Conservation (phyloP, 2,888 invertebrate species). For the Drosophila fulvimacula region DNA sequence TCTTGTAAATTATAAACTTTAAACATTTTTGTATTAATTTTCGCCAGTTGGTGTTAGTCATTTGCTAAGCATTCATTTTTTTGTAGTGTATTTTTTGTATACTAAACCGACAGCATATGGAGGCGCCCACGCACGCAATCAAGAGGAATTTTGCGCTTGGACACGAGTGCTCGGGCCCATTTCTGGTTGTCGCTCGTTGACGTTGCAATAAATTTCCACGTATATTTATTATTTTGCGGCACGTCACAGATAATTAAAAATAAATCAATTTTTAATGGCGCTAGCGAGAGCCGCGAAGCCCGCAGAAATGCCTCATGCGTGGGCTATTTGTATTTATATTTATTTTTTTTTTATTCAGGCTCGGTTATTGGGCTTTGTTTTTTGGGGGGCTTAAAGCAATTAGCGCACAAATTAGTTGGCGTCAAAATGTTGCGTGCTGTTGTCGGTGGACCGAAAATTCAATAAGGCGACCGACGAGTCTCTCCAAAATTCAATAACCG, state of each 20-base stretch:
- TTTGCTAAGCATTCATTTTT: neutral
- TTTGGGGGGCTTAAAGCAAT: slow-evolving; percentile 58
- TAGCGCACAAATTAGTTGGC: slow-evolving; percentile 65
- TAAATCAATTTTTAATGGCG: slow-evolving; percentile 81
- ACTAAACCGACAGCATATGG: slow-evolving; percentile 13
- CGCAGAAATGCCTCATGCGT: slow-evolving; percentile 19
- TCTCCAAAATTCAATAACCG: slow-evolving; percentile 50
- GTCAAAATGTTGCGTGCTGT: slow-evolving; percentile 60
- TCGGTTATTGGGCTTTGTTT: slow-evolving; percentile 17
- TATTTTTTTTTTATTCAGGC: neutral
- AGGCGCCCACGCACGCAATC: slow-evolving; percentile 47
- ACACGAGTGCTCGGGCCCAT: slow-evolving; percentile 48
- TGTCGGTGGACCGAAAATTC: slow-evolving; percentile 47
- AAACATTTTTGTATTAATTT: no score
- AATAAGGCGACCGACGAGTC: slow-evolving; percentile 46
- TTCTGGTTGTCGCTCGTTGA: slow-evolving; percentile 71
- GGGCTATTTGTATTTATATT: slow-evolving; percentile 7
- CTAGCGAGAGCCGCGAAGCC: slow-evolving; percentile 32
- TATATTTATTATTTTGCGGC: slow-evolving; percentile 82
- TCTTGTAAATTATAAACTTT: no score
- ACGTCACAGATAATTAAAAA: slow-evolving; percentile 83
- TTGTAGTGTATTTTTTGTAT: neutral
- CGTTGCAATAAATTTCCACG: slow-evolving; percentile 77
- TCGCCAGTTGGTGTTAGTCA: no score
- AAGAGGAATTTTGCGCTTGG: slow-evolving; percentile 27